Percentiles rank a stretch among this genome's conserved stretches.
These are phyloP conservation scores for Orchesellides sinensis DNA, from an alignment of 2,888 invertebrate species.

Conservation along the genomic window DNA sequence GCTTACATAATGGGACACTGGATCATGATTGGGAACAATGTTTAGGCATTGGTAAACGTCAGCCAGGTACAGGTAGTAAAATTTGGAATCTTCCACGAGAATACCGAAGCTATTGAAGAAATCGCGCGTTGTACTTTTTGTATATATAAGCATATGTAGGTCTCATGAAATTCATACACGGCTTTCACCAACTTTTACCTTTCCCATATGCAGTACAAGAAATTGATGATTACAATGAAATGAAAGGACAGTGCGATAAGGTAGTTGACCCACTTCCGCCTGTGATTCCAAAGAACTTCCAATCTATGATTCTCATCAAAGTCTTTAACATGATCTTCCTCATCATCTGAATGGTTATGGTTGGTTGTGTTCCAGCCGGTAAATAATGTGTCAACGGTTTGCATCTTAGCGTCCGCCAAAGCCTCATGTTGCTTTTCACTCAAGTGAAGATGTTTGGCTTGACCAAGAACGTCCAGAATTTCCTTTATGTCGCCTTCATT, in stretches of 20 bases:
- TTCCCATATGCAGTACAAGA: conserved; percentile 44
- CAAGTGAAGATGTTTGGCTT: conserved; percentile 1
- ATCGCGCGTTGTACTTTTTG: background rate
- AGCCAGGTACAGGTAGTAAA: conserved; percentile 23
- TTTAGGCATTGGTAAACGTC: conserved; percentile 48
- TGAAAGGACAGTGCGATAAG: conserved; percentile 31
- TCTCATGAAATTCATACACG: too few relatives aligned
- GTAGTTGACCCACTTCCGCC: conserved; percentile 3
- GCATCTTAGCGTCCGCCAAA: background rate
- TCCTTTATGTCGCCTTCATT: conserved; percentile 1
- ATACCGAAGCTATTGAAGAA: conserved; percentile 31
- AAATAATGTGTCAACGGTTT: conserved; percentile 18
- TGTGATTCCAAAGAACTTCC: background rate
- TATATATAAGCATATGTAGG: too few relatives aligned
- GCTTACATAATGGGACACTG: conserved; percentile 31
- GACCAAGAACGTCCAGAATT: conserved; percentile 21
- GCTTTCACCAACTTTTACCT: too few relatives aligned
- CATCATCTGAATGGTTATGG: conserved; percentile 17
- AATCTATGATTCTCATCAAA: conserved; percentile 33
- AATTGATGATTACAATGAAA: conserved; percentile 38
- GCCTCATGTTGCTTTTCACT: conserved; percentile 5
- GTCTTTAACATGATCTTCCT: conserved; percentile 34
- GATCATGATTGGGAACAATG: conserved; percentile 14
- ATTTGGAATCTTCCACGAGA: conserved; percentile 43
- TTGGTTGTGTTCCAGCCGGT: background rate